Evolutionary conservation across 2,797 vertebrate species (phyloP).

Genomic region (Chelon auratus): DNA sequence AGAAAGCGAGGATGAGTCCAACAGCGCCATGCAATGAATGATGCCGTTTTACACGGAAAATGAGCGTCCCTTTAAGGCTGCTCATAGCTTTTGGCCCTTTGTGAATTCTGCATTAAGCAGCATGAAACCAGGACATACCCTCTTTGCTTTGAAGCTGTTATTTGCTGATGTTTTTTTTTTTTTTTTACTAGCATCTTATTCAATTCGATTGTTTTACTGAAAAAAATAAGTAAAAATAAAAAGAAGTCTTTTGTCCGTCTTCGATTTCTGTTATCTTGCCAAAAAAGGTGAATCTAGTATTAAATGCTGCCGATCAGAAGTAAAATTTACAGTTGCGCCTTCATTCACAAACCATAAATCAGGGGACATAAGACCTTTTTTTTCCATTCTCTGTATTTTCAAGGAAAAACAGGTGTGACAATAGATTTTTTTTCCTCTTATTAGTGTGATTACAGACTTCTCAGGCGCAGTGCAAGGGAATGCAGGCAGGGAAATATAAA

Average conservation of each 20-base stretch:
- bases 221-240: neutral
- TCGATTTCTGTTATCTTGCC: neutral
- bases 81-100: neutral
- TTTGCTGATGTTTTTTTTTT: neutral
- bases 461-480: slow-evolving; percentile 14
- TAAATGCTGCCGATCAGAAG: neutral
- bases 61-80: neutral
- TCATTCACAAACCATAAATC: slow-evolving; percentile 7
- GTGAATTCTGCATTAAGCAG: neutral
- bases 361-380: neutral
- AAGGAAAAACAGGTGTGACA: neutral
- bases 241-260: no score
- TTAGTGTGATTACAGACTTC: slow-evolving; percentile 21
- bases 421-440: neutral
- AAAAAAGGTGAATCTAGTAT: neutral
- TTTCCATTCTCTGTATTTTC: neutral
- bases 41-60: slow-evolving; percentile 3
- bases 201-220: neutral
- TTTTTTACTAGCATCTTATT: neutral
- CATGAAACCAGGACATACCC: neutral
- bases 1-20: neutral
- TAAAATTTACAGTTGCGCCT: slow-evolving; percentile 5
- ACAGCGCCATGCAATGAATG: neutral
- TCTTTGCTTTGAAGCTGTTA: neutral
- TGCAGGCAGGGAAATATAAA: slow-evolving; percentile 18